Base-by-base conservation (phyloP, 2,888 invertebrate genomes). In the Eristalis tenax region DNA sequence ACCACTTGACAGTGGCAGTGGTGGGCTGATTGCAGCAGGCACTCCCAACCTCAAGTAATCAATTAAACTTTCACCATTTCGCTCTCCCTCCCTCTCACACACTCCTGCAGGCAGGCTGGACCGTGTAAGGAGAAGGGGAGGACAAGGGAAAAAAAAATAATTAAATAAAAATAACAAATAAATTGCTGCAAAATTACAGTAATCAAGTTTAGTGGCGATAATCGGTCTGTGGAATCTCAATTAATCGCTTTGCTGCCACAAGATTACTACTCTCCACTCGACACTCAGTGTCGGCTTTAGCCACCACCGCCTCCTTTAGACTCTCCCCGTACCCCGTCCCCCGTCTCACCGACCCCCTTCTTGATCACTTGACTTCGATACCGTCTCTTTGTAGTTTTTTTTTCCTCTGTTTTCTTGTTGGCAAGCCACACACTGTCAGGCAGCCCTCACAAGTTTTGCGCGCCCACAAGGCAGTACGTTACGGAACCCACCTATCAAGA, bases 181-280 rank as follows among this genome's bases (percentile, higher is more conserved):
- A 87, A 87, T 87, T 87, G 83, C 87, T 73, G 73, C 85, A 83
- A 89, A 89, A 89, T 89, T 89, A 89, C 89, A 89, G 89, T 89
- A 89, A 89, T 89, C 89, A 86, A 89, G 88, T 89, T 88, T 89
- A 87, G 89, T 89, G 89, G 89, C 89, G 89, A 88, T 89, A 89
- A 89, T 89, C 89, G 88, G 80, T 85, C 83, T 83, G 73, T 71
- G 87, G 89, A 89, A 89, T 89, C 89, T 89, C 89, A 89, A 89
- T 89, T 89, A 88, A 89, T 88, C 87, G 87, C 83, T 76, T 87
- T 79, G 79, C 83, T 83, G 83, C 87, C 87, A 83, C 87, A 87
- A 87, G 83, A 87, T 87, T 87, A 87, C 83, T 50, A 50, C 50
- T 50, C 50, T 50, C 50, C 50, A 50, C 50, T 83, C 79, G 73